A percentile compares a stretch with the other conserved stretches of the same genome.
Conservation (phyloP, 2,888 invertebrate genomes). For the Netelia inedita region DNA sequence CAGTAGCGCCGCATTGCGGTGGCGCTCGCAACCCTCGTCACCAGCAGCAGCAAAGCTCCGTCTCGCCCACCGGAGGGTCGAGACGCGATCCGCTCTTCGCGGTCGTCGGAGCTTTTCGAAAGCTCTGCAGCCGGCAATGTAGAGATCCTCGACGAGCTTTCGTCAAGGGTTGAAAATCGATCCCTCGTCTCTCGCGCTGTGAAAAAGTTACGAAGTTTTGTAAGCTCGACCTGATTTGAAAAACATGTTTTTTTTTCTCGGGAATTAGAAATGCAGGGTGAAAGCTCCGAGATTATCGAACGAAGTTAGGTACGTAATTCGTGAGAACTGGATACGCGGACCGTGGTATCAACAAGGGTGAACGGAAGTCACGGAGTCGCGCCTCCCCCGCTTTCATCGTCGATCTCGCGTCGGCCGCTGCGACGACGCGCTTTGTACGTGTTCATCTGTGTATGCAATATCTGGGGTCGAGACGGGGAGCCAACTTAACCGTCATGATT, state of each 20-base stretch:
- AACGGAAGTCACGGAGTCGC: constrained; percentile 43
- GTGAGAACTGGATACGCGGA: background rate
- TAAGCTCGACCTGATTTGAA: too few species aligned
- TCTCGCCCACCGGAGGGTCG: constrained; percentile 74
- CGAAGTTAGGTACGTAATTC: background rate
- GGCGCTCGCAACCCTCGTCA: constrained; percentile 74
- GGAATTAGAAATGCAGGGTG: too few species aligned
- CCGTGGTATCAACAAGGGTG: background rate
- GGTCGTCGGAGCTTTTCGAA: constrained; percentile 54
- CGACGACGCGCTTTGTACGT: constrained; percentile 32
- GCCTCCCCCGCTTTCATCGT: background rate
- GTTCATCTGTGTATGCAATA: constrained; percentile 49
- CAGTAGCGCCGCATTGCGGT: constrained; percentile 79
- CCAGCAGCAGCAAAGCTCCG: constrained; percentile 59
- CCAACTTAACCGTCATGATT: constrained; percentile 75
- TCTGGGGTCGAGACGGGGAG: constrained; percentile 59
- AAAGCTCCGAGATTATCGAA: too few species aligned
- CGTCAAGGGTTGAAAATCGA: constrained; percentile 49
- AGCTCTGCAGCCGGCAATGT: constrained; percentile 67
- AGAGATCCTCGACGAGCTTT: constrained; percentile 60
- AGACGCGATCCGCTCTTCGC: constrained; percentile 63
- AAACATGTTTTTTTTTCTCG: too few species aligned
- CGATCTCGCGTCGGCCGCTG: constrained; percentile 30
- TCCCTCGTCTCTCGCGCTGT: background rate
- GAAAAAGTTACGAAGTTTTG: too few species aligned